Conservation (phyloP, 2,888 invertebrate species). For the Lasioglossum vierecki region DNA sequence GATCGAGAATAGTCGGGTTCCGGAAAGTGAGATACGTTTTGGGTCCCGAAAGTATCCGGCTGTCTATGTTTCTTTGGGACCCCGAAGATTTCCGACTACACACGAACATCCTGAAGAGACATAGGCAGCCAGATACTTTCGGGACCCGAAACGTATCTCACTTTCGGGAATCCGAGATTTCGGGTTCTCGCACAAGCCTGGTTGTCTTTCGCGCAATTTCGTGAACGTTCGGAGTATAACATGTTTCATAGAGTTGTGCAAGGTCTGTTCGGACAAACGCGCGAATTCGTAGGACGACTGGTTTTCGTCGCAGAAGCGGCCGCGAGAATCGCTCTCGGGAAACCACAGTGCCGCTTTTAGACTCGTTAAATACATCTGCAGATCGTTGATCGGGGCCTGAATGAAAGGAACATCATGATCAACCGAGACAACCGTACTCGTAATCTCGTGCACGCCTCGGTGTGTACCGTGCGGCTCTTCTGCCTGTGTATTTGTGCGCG, state of each 20-base stretch:
- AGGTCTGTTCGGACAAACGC: not conserved
- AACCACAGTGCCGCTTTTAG: constrained; percentile 59
- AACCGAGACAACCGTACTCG: constrained; percentile 65
- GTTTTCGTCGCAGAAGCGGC: constrained; percentile 12
- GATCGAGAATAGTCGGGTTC: no score
- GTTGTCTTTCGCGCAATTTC: not conserved
- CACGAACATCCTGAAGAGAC: no score
- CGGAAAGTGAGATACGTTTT: no score
- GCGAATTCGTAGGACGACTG: not conserved
- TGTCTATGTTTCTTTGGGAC: no score
- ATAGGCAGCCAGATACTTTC: no score
- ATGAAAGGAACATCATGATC: constrained; percentile 72
- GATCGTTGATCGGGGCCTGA: constrained; percentile 69
- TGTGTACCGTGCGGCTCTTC: constrained; percentile 32
- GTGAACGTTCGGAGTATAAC: not conserved
- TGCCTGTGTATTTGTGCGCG: not conserved
- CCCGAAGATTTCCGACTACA: no score
- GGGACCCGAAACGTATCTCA: no score
- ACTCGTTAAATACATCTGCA: constrained; percentile 68
- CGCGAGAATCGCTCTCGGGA: constrained; percentile 28
- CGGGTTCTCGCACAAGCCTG: no score
- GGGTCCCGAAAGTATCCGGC: no score
- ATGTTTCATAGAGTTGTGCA: not conserved
- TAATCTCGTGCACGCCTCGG: constrained; percentile 51
- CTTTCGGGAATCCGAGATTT: no score